Conservation (phyloP, 2,888 invertebrate genomes). For the Muscina levida region DNA sequence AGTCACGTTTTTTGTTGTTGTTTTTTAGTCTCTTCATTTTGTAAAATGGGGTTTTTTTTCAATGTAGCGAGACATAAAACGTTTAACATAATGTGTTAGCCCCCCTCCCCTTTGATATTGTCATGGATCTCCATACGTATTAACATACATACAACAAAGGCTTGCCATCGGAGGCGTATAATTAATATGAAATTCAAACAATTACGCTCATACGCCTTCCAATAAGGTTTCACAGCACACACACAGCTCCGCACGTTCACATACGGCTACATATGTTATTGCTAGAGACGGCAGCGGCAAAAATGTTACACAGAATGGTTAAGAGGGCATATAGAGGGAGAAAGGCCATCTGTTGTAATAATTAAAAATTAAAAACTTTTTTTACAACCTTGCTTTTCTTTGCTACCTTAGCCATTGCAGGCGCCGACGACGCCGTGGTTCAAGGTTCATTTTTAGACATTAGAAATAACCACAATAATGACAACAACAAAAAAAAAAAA, state of each 20-base stretch:
- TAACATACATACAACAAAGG: too few relatives aligned
- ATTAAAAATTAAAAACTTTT: slow-evolving; percentile 17
- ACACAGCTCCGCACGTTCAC: neutral
- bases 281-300: neutral
- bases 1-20: too few relatives aligned
- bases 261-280: neutral
- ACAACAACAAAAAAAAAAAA: neutral
- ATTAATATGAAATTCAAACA: slow-evolving; percentile 55
- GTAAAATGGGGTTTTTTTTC: too few relatives aligned
- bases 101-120: too few relatives aligned
- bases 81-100: too few relatives aligned
- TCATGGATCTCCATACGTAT: too few relatives aligned
- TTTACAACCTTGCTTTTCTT: slow-evolving; percentile 17
- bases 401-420: neutral
- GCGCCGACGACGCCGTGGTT: neutral
- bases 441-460: neutral
- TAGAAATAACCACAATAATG: neutral
- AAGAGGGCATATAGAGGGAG: neutral
- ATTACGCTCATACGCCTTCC: slow-evolving; percentile 58
- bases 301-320: neutral
- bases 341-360: slow-evolving; percentile 1
- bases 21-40: too few relatives aligned
- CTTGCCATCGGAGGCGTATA: slow-evolving; percentile 32
- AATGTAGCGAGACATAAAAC: slow-evolving; percentile 17
- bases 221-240: too few relatives aligned